Conservation (phyloP, 1,140 invertebrate species). For the Sitodiplosis mosellana region DNA sequence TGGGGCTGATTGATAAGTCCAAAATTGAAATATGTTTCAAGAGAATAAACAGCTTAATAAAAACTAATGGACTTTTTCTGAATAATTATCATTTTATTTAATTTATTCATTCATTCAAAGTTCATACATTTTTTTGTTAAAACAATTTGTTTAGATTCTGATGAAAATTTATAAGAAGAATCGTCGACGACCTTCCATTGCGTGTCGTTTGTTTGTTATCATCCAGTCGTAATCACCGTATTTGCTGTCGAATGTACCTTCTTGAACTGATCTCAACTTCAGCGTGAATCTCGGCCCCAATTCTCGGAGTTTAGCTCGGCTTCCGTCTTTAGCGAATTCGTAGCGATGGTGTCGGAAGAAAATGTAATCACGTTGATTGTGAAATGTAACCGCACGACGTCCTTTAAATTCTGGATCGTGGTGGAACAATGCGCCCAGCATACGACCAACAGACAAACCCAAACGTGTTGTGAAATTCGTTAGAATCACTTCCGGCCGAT, state of each 20-base stretch:
- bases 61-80: background rate
- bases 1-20: too few species aligned
- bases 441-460: conserved; percentile 73
- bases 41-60: too few species aligned
- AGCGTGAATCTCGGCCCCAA: conserved; percentile 91
- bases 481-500: conserved; percentile 87
- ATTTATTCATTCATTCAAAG: background rate
- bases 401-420: conserved; percentile 90
- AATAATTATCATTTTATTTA: background rate
- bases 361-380: conserved; percentile 97
- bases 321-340: conserved; percentile 70
- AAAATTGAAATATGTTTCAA: too few species aligned
- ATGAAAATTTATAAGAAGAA: conserved; percentile 56
- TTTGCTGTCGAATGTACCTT: conserved; percentile 94
- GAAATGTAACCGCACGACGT: conserved; percentile 85
- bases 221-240: conserved; percentile 95
- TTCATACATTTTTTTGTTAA: too few species aligned
- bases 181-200: conserved; percentile 76
- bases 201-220: conserved; percentile 73
- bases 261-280: conserved; percentile 79
- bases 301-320: conserved; percentile 73
- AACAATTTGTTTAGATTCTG: too few species aligned
- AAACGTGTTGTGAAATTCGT: conserved; percentile 93
- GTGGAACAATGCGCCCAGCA: conserved; percentile 93
- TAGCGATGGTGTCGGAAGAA: conserved; percentile 98